These are phyloP conservation scores for Morelia viridis DNA, from an alignment of 2,797 vertebrate species.

Conservation along the genomic window DNA sequence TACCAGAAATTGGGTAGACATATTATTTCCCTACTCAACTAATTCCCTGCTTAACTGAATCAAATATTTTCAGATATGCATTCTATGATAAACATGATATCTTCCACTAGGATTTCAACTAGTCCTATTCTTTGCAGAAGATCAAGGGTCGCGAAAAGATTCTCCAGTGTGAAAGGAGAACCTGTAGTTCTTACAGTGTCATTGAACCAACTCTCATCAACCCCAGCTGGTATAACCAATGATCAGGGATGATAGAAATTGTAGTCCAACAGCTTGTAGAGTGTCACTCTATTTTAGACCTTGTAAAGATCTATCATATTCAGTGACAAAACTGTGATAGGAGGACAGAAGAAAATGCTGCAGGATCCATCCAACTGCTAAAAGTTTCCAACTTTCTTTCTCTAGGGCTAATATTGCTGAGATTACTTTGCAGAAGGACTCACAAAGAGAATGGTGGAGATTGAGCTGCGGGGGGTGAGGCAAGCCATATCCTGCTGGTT, in stretches of 20 bases:
- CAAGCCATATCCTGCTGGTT: neutral
- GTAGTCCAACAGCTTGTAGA: neutral
- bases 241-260: neutral
- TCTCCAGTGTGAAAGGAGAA: neutral
- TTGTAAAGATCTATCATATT: neutral
- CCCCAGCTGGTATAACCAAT: neutral
- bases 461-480: neutral
- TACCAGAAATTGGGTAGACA: neutral
- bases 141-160: neutral
- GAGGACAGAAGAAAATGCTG: neutral
- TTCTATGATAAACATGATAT: neutral
- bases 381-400: neutral
- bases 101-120: neutral
- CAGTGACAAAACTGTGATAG: neutral
- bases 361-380: neutral
- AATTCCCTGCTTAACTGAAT: neutral
- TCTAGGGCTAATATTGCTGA: fast-evolving
- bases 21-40: neutral
- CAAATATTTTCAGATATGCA: neutral
- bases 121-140: neutral
- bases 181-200: neutral
- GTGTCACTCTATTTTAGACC: neutral
- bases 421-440: neutral
- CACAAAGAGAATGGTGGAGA: neutral
- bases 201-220: neutral